Evolutionary conservation across 2,113 vertebrate genomes (phyloP).

Genomic region (Clupea harengus): DNA sequence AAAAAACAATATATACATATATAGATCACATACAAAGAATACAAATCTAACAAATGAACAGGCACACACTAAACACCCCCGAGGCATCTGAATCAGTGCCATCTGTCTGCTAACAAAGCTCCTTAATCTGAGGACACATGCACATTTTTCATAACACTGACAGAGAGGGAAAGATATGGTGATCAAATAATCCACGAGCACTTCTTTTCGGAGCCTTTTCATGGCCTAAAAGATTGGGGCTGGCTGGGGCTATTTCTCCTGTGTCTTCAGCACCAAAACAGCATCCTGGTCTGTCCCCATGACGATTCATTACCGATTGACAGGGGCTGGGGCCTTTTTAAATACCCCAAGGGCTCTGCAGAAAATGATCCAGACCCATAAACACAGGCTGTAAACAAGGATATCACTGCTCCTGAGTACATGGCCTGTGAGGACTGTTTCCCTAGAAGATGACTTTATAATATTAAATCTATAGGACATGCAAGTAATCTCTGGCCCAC

Average conservation of each 20-base stretch:
- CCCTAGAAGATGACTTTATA: neutral
- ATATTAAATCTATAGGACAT: neutral
- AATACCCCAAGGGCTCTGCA: constrained; percentile 22
- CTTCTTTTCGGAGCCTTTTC: too few species aligned
- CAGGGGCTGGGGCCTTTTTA: constrained; percentile 4
- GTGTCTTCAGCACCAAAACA: neutral
- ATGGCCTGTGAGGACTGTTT: neutral
- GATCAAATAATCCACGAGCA: neutral
- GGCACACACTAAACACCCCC: neutral
- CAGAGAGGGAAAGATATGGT: constrained; percentile 32
- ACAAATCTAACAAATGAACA: neutral
- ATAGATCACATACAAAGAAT: neutral
- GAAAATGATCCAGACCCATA: constrained; percentile 24
- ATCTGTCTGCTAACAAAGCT: constrained; percentile 51
- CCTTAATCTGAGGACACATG: constrained; percentile 31
- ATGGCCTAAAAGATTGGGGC: neutral
- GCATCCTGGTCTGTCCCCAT: constrained; percentile 23
- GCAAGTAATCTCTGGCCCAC: neutral
- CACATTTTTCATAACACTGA: constrained; percentile 33
- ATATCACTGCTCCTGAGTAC: neutral
- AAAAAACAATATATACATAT: constrained; percentile 15
- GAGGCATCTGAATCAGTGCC: constrained; percentile 36
- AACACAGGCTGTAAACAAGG: neutral
- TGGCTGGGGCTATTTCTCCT: neutral
- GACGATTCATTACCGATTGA: constrained; percentile 44